Percentiles rank a stretch among this genome's conserved stretches.
Conservation (phyloP, 2,888 invertebrate species). For the Rhabditophanes sp. region DNA sequence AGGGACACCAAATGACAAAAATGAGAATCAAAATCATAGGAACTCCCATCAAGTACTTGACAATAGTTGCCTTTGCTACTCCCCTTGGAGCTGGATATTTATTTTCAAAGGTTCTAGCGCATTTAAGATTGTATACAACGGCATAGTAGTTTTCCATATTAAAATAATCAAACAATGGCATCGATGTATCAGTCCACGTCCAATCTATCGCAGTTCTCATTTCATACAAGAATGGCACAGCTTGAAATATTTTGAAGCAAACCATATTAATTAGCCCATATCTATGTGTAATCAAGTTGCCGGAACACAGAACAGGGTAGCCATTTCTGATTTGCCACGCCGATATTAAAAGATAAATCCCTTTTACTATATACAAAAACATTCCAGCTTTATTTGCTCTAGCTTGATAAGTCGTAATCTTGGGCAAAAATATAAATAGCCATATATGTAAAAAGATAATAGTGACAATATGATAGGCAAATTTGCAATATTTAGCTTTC, state of each 20-base stretch:
- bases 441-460: conserved; percentile 80
- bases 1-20: conserved; percentile 82
- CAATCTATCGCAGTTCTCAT: conserved; percentile 92
- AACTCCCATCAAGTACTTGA: conserved; percentile 81
- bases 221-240: conserved; percentile 93
- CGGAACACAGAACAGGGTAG: conserved; percentile 87
- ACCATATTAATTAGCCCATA: conserved; percentile 81
- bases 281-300: conserved; percentile 91
- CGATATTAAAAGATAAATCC: conserved; percentile 80
- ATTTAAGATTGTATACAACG: conserved; percentile 76
- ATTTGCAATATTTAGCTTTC: conserved; percentile 67
- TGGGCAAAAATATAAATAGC: conserved; percentile 90
- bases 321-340: conserved; percentile 95
- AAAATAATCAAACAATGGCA: conserved; percentile 93
- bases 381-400: conserved; percentile 62
- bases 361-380: conserved; percentile 92
- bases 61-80: conserved; percentile 59
- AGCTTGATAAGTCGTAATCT: conserved; percentile 54
- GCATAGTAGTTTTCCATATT: conserved; percentile 99
- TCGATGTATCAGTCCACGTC: conserved; percentile 98
- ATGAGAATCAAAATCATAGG: conserved; percentile 69
- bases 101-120: conserved; percentile 47
- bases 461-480: conserved; percentile 68
- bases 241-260: conserved; percentile 82
- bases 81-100: conserved; percentile 84